Percentiles rank a stretch among this genome's conserved stretches.
phyloP scores from a whole-genome alignment of 23 tunicate genomes.

The Halocynthia roretzi region DNA sequence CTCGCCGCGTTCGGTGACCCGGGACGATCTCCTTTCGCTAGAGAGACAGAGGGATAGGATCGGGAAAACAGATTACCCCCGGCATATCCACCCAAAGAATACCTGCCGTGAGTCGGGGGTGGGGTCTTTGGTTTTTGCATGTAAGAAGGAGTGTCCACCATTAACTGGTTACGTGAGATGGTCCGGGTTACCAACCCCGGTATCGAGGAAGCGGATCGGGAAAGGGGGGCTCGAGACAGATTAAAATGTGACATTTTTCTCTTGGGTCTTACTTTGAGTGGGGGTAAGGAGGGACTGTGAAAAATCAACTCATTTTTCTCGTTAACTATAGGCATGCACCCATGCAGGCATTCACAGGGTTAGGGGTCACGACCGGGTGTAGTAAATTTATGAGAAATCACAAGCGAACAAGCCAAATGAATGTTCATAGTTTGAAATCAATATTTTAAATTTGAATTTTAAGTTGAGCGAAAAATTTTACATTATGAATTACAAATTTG shows the following conservation, averaged over 20 bases:
- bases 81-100: neutral
- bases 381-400: too few relatives aligned
- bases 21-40: constrained; percentile 45
- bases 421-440: too few relatives aligned
- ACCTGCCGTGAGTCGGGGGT: too few relatives aligned
- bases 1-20: constrained; percentile 30
- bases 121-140: too few relatives aligned
- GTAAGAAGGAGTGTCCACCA: too few relatives aligned
- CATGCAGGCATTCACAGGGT: too few relatives aligned
- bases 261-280: neutral
- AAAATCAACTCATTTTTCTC: constrained; percentile 14
- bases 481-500: too few relatives aligned
- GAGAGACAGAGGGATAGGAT: constrained; percentile 34
- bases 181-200: neutral
- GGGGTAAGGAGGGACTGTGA: neutral
- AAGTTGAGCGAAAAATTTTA: too few relatives aligned
- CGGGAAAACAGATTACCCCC: constrained; percentile 33
- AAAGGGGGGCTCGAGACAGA: constrained; percentile 7
- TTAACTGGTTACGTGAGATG: neutral
- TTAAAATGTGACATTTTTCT: neutral
- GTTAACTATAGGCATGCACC: neutral
- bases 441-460: too few relatives aligned
- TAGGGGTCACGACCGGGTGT: too few relatives aligned
- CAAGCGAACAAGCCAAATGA: too few relatives aligned
- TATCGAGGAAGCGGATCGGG: constrained; percentile 16